Evolutionary conservation across 2,888 invertebrate genomes (phyloP), one percentile per base, ranked within the genome.

Genomic region (Piscicola geometra): DNA sequence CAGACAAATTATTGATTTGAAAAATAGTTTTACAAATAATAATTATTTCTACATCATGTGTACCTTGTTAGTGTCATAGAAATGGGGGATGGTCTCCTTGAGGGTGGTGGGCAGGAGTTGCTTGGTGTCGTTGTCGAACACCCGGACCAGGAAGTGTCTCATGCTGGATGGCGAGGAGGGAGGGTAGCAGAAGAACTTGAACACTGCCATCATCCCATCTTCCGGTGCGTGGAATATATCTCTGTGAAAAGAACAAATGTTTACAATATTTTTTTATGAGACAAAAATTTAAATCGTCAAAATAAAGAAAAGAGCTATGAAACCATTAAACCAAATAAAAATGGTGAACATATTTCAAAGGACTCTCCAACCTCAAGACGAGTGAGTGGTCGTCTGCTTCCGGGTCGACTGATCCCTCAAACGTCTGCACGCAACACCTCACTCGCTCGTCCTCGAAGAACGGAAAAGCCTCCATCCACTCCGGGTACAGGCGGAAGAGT

Each of bases 71-170:
- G 32, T 33, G 21, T 1, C 1, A 25, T 21, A 73, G 28, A 1
- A 9, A 1, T 33, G 33, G 9, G 64, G 56, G 9, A 21, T 33
- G n/a, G 41, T 36, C 3, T 35, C 73, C 3, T 33, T 28, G n/a
- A 64, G 30, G 0, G 56, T 28, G 15, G 21, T 36, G 2, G 84
- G 84, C n/a, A 85, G 79, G 77, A 86, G 85, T 74, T 82, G 81
- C 1, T 83, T 82, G 0, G 82, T 85, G 79, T 86, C 86, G 76
- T 86, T 86, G 81, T 86, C 83, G 60, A 86, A 81, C 21, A 86
- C 85, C 35, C 84, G 80, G 68, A 73, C 64, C 15, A 32, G 33
- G 64, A 35, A 21, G 64, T 1, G 73, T 3, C 32, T 12, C 15
- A 21, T 60, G 30, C 32, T 28, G 15, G 2, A 33, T 35, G 9